These are phyloP conservation scores for Tychaedon coryphoeus DNA, from an alignment of 2,113 vertebrate genomes.

Conservation along the genomic window DNA sequence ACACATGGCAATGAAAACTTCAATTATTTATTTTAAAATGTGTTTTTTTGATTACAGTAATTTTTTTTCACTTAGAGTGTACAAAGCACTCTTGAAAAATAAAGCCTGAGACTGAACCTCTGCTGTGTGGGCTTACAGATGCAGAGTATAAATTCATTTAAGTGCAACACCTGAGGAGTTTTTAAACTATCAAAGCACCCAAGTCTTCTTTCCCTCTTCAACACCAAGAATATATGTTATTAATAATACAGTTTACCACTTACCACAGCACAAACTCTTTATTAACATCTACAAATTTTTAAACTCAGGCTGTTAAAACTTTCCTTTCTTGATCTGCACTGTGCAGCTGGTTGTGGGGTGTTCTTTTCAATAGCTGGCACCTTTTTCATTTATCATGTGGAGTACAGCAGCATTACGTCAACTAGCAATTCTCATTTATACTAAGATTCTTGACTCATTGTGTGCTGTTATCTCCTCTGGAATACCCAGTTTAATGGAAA, in stretches of 20 bases:
- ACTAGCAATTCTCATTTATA: not conserved
- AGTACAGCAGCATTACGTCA: not conserved
- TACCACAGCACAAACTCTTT: slow-evolving; percentile 39
- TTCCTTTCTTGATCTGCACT: not conserved
- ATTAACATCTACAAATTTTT: slow-evolving; percentile 51
- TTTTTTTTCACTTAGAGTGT: slow-evolving; percentile 60
- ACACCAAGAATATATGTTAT: slow-evolving; percentile 45
- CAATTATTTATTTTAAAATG: slow-evolving; percentile 71
- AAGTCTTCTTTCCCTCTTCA: slow-evolving; percentile 37
- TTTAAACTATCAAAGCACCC: slow-evolving; percentile 48
- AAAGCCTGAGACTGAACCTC: slow-evolving; percentile 41
- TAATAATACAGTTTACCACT: slow-evolving; percentile 55
- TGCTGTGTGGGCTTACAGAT: slow-evolving; percentile 38
- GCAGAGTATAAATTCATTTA: slow-evolving; percentile 63
- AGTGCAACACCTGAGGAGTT: slow-evolving; percentile 66
- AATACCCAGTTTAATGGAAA: not conserved
- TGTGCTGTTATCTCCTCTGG: not conserved
- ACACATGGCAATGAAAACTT: slow-evolving; percentile 61
- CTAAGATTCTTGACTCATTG: not conserved
- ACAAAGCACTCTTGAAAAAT: slow-evolving; percentile 67
- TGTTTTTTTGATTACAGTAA: slow-evolving; percentile 66
- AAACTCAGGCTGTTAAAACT: slow-evolving; percentile 42
- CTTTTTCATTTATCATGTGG: not conserved
- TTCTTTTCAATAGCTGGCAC: not conserved
- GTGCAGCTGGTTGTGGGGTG: not conserved